These are phyloP conservation scores for Nomada ferruginata DNA, from an alignment of 2,888 invertebrate genomes.

Conservation along the genomic window DNA sequence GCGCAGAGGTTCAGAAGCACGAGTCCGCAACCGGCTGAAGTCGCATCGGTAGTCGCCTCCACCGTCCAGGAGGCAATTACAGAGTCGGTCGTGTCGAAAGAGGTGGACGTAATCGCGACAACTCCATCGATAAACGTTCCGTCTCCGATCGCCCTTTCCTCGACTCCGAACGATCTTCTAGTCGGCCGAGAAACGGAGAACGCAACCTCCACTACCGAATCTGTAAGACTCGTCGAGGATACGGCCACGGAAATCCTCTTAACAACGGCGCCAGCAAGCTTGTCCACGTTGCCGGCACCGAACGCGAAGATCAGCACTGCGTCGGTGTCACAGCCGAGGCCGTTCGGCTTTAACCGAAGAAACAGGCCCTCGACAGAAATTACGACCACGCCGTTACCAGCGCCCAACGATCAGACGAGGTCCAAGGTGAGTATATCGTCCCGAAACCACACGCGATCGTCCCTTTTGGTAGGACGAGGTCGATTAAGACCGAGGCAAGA, in stretches of 20 bases:
- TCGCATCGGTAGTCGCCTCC: not conserved
- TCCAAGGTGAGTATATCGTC: slow-evolving; percentile 82
- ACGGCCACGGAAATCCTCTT: slow-evolving; percentile 78
- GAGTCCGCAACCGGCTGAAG: slow-evolving; percentile 61
- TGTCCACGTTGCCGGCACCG: slow-evolving; percentile 63
- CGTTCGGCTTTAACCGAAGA: slow-evolving; percentile 85
- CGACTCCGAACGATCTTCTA: slow-evolving; percentile 14
- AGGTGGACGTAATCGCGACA: not conserved
- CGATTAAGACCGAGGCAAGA: slow-evolving; percentile 72
- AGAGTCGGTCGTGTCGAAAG: slow-evolving; percentile 4
- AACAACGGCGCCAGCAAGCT: slow-evolving; percentile 71
- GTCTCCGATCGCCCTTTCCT: slow-evolving; percentile 7
- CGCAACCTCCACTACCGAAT: slow-evolving; percentile 54
- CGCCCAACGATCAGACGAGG: slow-evolving; percentile 74
- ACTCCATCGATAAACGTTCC: not conserved
- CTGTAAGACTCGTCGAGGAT: slow-evolving; percentile 76
- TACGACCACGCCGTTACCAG: slow-evolving; percentile 65
- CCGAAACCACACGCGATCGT: slow-evolving; percentile 81
- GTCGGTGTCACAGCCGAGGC: slow-evolving; percentile 85
- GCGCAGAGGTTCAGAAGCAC: slow-evolving; percentile 82
- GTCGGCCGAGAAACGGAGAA: slow-evolving; percentile 12
- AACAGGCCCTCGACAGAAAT: slow-evolving; percentile 81
- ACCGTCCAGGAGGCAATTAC: slow-evolving; percentile 19
- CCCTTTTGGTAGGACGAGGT: slow-evolving; percentile 74
- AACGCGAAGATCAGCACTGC: slow-evolving; percentile 71